phyloP scores from a whole-genome alignment of 2,113 vertebrate genomes.

The Alaudala cheleensis region DNA sequence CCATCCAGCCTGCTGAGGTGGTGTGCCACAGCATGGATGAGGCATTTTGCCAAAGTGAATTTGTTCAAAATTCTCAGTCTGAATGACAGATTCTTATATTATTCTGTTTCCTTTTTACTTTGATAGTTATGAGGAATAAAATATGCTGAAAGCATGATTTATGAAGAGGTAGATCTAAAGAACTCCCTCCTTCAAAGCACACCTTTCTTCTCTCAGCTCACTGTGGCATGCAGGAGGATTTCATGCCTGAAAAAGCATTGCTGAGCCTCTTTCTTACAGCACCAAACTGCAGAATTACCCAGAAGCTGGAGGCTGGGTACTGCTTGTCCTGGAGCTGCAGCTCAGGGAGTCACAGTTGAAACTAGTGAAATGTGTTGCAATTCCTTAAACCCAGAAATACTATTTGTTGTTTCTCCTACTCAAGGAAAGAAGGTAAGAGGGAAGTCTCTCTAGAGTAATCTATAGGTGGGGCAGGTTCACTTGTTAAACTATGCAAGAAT shows the following conservation, averaged over 20 bases:
- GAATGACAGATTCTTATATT: not conserved
- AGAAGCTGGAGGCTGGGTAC: not conserved
- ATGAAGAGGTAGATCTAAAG: constrained; percentile 7
- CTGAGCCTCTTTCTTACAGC: not conserved
- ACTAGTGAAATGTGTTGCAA: not conserved
- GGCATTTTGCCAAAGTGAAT: not conserved
- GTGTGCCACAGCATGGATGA: not conserved
- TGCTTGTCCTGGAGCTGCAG: not conserved
- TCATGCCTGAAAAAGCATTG: not conserved
- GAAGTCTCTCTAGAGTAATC: not conserved
- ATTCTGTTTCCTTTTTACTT: constrained; percentile 4
- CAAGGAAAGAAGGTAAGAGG: not conserved
- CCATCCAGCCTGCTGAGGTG: not conserved
- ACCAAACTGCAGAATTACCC: not conserved
- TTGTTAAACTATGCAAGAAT: not conserved
- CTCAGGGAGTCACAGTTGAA: not conserved
- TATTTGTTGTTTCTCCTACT: not conserved
- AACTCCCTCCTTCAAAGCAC: constrained; percentile 1
- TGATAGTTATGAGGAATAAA: constrained; percentile 18
- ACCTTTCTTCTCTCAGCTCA: not conserved
- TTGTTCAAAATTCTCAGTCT: not conserved
- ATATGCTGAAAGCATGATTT: constrained; percentile 26
- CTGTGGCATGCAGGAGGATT: not conserved
- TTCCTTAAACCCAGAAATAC: not conserved
- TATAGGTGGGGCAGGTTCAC: not conserved